Conservation (phyloP, 2,888 invertebrate species). For the Chorisops tibialis region DNA sequence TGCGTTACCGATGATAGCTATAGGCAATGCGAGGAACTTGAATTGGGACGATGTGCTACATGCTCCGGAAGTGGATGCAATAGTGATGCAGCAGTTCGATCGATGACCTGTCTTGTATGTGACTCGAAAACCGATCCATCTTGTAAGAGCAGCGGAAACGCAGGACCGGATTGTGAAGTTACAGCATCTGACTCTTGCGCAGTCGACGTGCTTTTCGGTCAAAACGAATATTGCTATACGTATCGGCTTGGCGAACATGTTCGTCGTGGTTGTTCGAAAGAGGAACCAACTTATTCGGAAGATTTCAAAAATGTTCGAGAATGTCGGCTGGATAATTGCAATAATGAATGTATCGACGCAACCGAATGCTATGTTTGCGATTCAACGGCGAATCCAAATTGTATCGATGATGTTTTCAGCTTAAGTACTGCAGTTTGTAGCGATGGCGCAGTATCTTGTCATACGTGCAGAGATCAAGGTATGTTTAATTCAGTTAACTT, state of each 20-base stretch:
- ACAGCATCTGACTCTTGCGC: not conserved
- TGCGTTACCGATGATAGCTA: conserved; percentile 33
- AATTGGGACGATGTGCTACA: not conserved
- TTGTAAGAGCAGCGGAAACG: conserved; percentile 26
- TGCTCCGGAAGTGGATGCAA: conserved; percentile 34
- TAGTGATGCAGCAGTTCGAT: conserved; percentile 22
- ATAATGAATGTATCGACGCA: conserved; percentile 7
- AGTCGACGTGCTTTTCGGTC: conserved; percentile 2
- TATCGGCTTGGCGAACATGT: conserved; percentile 6
- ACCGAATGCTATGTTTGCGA: conserved; percentile 11
- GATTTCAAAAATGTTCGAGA: conserved; percentile 8
- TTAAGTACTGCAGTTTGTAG: not conserved
- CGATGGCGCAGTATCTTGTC: not conserved
- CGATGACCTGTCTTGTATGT: not conserved
- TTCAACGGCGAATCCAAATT: conserved; percentile 34
- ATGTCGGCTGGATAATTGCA: conserved; percentile 13
- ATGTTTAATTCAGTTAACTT: not conserved
- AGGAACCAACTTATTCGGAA: not conserved
- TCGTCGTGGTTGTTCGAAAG: conserved; percentile 14
- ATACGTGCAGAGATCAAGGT: conserved; percentile 6
- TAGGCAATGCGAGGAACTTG: not conserved
- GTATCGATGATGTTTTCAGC: conserved; percentile 36
- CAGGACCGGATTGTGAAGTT: conserved; percentile 32
- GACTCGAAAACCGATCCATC: not conserved
- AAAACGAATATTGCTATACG: conserved; percentile 15